Evolutionary conservation across 2,888 invertebrate species (phyloP), one percentile per base, ranked within the genome.

Genomic region (Acrobasis suavella): DNA sequence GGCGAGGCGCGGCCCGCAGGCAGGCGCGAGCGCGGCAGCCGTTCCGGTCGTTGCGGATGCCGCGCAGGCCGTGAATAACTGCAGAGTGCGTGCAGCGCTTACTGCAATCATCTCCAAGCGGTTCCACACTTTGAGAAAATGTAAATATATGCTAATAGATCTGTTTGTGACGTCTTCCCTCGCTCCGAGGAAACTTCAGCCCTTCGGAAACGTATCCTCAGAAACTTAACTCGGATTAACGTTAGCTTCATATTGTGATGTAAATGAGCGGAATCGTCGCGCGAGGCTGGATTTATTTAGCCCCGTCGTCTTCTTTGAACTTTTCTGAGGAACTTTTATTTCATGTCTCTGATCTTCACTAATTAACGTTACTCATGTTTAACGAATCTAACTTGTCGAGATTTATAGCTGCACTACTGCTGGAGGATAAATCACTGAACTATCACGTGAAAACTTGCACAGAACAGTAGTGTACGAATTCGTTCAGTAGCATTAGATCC

Each of bases 91-190:
- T 38, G 50, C 59, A 37, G 38, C 14, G 50, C 54, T 56, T 50
- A 61, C 38, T 65, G 67, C 67, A 65, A 62, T 67, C 63, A 63
- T 63, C 60, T 59, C 38, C 8, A 10, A 15, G 22, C 22, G 22
- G 32, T 69, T 69, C 63, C 65, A 65, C 73, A 72, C 70, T 72
- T 72, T 69, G 73, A 80, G 78, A 74, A 78, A 78, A 81, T 83
- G 79, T 77, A 78, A 82, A 83, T 82, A 69, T 79, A 80, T 80
- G 79, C 64, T 74, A 81, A 81, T 69, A 67, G 72, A 74, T 75
- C 72, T 71, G 72, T 71, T 72, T 72, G 70, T 66, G 65, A 59
- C 61, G 62, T 62, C 54, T 54, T 56, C 56, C 32, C 32, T 42
- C 42, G 39, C 17, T 38, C 12, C n/a, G 42, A 37, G 37, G 52